Conservation (phyloP, 2,888 invertebrate genomes). For the Tanytarsus gracilentus region DNA sequence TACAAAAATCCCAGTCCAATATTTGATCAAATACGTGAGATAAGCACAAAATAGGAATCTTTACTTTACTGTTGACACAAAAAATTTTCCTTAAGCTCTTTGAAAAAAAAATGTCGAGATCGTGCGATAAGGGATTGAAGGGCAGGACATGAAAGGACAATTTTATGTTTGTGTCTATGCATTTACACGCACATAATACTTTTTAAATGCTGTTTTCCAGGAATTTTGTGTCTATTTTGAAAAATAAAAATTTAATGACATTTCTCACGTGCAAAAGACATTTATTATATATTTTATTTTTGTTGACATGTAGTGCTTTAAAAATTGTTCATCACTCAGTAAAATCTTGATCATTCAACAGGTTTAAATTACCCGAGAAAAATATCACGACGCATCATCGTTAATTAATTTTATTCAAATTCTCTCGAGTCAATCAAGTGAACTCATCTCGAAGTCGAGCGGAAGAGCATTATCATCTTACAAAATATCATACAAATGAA, state of each 20-base stretch:
- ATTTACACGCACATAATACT: slow-evolving; percentile 18
- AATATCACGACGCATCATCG: too few relatives aligned
- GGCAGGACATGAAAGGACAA: slow-evolving; percentile 5
- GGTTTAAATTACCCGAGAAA: too few relatives aligned
- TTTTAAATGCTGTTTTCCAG: slow-evolving; percentile 17
- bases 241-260: background rate
- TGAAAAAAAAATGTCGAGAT: slow-evolving; percentile 15
- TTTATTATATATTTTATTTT: slow-evolving; percentile 5
- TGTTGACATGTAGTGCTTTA: background rate
- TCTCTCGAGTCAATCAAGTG: background rate
- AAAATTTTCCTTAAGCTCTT: background rate
- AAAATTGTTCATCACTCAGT: too few relatives aligned
- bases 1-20: slow-evolving; percentile 1
- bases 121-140: background rate
- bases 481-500: too few relatives aligned
- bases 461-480: background rate
- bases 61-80: slow-evolving; percentile 6
- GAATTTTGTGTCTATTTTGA: slow-evolving; percentile 2
- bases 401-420: too few relatives aligned
- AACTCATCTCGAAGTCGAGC: background rate
- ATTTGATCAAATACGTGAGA: slow-evolving; percentile 21
- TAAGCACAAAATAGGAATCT: slow-evolving; percentile 3
- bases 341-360: too few relatives aligned
- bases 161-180: slow-evolving; percentile 4
- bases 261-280: slow-evolving; percentile 7